These are phyloP conservation scores for Planiliza haematocheilus DNA, from an alignment of 2,113 vertebrate species.

Conservation along the genomic window DNA sequence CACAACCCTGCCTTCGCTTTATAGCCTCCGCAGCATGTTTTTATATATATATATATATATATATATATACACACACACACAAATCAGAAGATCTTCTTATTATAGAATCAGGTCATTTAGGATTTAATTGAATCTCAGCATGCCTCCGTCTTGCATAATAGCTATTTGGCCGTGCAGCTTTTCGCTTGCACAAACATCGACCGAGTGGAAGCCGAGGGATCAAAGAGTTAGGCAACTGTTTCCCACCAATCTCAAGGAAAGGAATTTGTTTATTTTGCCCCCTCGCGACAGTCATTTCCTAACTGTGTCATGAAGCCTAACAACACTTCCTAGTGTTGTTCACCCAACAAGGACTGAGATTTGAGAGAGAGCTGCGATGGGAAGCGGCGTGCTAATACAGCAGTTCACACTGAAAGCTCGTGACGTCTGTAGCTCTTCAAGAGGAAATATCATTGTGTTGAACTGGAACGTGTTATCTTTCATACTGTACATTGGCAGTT, in stretches of 20 bases:
- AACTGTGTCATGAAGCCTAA: slow-evolving; percentile 61
- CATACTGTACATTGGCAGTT: background rate
- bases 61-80: too few relatives aligned
- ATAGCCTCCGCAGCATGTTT: slow-evolving; percentile 31
- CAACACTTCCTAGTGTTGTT: slow-evolving; percentile 75
- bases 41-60: too few relatives aligned
- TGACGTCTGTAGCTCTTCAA: slow-evolving; percentile 26
- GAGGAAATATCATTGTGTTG: slow-evolving; percentile 28
- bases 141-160: slow-evolving; percentile 68
- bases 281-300: slow-evolving; percentile 62
- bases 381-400: slow-evolving; percentile 45
- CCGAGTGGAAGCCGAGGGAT: slow-evolving; percentile 61
- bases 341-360: slow-evolving; percentile 17
- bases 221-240: slow-evolving; percentile 65
- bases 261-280: slow-evolving; percentile 66
- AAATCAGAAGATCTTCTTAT: slow-evolving; percentile 49
- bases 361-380: slow-evolving; percentile 30
- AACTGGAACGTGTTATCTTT: background rate
- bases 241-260: slow-evolving; percentile 69
- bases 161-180: slow-evolving; percentile 47
- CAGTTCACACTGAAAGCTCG: slow-evolving; percentile 20
- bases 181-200: slow-evolving; percentile 63
- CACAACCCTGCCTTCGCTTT: slow-evolving; percentile 24
- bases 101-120: slow-evolving; percentile 69
- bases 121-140: slow-evolving; percentile 70